Evolutionary conservation across 2,888 invertebrate species (phyloP).

Genomic region (Pheosia gnoma): DNA sequence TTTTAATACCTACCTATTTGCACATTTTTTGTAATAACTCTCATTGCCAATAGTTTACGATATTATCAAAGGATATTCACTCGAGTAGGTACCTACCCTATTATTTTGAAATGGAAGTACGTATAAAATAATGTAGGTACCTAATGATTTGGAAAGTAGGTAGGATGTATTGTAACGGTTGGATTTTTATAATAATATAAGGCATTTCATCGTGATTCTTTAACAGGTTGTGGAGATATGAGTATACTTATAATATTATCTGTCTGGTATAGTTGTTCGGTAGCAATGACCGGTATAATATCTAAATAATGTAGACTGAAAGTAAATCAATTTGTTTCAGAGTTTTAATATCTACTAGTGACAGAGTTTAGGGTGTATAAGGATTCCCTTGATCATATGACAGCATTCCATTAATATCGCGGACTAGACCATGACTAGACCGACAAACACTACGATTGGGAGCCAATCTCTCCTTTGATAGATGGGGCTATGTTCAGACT

Average conservation of each 20-base stretch:
- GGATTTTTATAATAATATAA: not conserved
- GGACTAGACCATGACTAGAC: too few species aligned
- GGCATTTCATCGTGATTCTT: slow-evolving; percentile 17
- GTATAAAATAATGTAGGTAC: too few species aligned
- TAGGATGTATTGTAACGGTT: too few species aligned
- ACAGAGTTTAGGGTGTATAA: not conserved
- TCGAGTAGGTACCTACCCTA: not conserved
- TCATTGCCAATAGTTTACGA: not conserved
- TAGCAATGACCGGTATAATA: not conserved
- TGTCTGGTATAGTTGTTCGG: not conserved
- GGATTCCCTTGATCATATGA: too few species aligned
- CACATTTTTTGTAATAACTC: not conserved
- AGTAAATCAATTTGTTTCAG: slow-evolving; percentile 16
- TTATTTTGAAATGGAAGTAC: not conserved
- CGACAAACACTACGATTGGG: too few species aligned
- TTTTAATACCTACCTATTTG: not conserved
- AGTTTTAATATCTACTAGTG: slow-evolving; percentile 7
- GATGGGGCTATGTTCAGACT: too few species aligned
- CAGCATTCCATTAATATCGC: too few species aligned
- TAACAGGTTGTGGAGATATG: slow-evolving; percentile 31
- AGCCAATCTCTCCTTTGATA: too few species aligned
- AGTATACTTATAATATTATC: slow-evolving; percentile 25
- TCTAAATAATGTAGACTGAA: not conserved
- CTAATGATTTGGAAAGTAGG: too few species aligned
- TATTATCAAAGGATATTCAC: not conserved